These are phyloP conservation scores for Caerostris extrusa DNA, from an alignment of 1,140 invertebrate genomes.

Conservation along the genomic window DNA sequence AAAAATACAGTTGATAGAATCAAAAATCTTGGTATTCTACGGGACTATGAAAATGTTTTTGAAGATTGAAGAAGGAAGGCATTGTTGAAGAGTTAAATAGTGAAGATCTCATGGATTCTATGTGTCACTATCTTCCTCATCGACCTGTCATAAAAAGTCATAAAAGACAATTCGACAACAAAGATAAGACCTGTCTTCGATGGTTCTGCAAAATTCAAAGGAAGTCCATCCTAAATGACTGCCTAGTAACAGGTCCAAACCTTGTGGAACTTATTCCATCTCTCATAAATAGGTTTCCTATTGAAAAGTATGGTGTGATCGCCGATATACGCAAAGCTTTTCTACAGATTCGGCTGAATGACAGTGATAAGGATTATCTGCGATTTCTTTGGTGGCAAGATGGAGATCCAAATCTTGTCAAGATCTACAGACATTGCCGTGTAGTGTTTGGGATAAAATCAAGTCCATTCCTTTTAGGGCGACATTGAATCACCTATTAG, in stretches of 20 bases:
- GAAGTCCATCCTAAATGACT: constrained; percentile 76
- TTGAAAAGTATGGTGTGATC: background rate
- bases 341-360: too few species aligned
- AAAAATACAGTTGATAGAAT: background rate
- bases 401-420: too few species aligned
- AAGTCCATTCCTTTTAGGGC: too few species aligned
- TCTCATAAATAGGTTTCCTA: too few species aligned
- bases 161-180: constrained; percentile 72
- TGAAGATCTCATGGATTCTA: background rate
- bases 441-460: too few species aligned
- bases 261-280: too few species aligned
- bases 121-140: constrained; percentile 8
- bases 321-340: background rate
- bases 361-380: background rate
- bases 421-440: too few species aligned
- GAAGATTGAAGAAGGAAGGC: too few species aligned
- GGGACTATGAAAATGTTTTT: background rate
- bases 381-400: too few species aligned
- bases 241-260: background rate
- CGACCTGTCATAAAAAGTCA: background rate
- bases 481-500: too few species aligned
- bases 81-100: background rate
- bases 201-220: constrained; percentile 38
- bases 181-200: constrained; percentile 79
- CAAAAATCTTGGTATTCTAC: background rate